Evolutionary conservation across 1,140 invertebrate species (phyloP), one percentile per base, ranked within the genome.

Genomic region (Drosophila arawakana): DNA sequence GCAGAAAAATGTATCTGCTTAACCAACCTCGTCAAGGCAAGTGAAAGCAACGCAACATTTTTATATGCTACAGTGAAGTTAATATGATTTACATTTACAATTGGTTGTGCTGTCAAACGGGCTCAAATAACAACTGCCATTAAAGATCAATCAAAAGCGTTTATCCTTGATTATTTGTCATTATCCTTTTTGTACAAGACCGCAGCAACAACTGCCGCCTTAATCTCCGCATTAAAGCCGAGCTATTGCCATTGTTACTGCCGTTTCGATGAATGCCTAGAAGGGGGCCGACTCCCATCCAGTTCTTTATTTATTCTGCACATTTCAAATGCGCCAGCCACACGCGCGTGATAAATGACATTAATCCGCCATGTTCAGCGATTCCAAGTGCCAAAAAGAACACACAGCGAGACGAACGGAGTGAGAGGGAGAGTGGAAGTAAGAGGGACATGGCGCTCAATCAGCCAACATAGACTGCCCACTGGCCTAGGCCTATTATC

Each of bases 131-230:
- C 69, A 77, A 73, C 70, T 80, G 81, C 88, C 88, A 91, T 91
- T 88, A 91, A 91, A 91, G 88, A 91, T 91, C 88, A 91, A 91
- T 91, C 88, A 91, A 91, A 91, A 88, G 58, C 80, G 88, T 84
- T 91, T 91, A 91, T 91, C 88, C 80, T 91, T 88, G 88, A 91
- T 91, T 91, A 91, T 91, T 91, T 88, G 88, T 89, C 80, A 83
- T 91, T 91, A 91, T 91, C 81, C 88, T 81, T 91, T 90, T 91
- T 78, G 76, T 70, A 67, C 65, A 73, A 70, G 59, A 30, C 69
- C 63, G 70, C 70, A 80, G 65, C 61, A 69, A 70, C 57, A 81
- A 71, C 70, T 62, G 46, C 50, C 18, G 76, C 70, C 47, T 70
- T 73, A 76, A 76, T 76, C 74, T 66, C 11, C 35, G 58, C 71